Conservation (phyloP, 2,797 vertebrate species). For the Semaprochilodus insignis region DNA sequence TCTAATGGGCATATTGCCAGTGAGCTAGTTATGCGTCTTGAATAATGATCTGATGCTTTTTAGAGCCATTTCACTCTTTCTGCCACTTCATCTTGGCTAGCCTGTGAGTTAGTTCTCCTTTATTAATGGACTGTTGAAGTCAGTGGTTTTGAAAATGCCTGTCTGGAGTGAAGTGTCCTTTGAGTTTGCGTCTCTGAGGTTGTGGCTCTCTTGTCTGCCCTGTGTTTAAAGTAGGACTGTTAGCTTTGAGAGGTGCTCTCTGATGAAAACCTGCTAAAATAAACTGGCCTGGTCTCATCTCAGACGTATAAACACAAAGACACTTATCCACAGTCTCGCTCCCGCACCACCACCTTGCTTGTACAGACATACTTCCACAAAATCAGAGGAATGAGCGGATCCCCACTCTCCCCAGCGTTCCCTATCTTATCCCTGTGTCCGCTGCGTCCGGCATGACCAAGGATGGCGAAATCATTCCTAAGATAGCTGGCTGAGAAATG, state of each 20-base stretch:
- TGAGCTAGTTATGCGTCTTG: no score
- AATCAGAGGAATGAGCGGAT: not conserved
- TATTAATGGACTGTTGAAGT: not conserved
- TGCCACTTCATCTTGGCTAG: not conserved
- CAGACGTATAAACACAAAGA: constrained; percentile 25
- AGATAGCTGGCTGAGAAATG: not conserved
- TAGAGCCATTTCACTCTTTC: not conserved
- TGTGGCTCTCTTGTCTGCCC: not conserved
- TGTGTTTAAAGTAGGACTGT: constrained; percentile 5
- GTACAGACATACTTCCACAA: not conserved
- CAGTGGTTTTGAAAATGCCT: no score
- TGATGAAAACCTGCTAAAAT: constrained; percentile 13
- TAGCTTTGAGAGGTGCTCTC: not conserved
- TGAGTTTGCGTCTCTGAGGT: not conserved
- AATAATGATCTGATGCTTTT: not conserved
- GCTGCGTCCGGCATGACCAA: not conserved
- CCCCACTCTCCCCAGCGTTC: not conserved
- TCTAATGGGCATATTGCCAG: not conserved
- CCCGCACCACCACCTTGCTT: not conserved
- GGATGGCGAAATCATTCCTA: not conserved
- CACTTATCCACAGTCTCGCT: not conserved
- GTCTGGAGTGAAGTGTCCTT: not conserved
- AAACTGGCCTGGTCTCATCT: not conserved
- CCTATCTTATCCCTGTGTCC: not conserved
- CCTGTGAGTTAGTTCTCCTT: not conserved